Conservation (phyloP, 2,113 vertebrate species). For the Astatotilapia flaviijosephi region DNA sequence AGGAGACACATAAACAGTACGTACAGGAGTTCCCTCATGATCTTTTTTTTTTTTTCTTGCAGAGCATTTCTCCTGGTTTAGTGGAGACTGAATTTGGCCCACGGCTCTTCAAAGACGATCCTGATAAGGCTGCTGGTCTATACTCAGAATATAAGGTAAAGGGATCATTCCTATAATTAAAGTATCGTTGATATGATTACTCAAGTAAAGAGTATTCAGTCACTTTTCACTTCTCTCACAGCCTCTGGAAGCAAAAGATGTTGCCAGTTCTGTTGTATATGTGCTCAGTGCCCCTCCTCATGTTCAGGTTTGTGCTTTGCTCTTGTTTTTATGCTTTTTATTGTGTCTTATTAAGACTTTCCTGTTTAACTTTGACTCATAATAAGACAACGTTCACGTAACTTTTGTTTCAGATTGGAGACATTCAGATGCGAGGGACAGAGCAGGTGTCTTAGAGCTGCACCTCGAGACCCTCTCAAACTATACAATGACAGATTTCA, state of each 20-base stretch:
- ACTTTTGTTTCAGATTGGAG: constrained; percentile 76
- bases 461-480: background rate
- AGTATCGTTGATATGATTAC: background rate
- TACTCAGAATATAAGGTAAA: constrained; percentile 11
- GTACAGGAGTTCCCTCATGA: background rate
- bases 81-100: constrained; percentile 36
- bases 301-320: background rate
- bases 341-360: background rate
- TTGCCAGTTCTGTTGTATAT: background rate
- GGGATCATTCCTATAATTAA: background rate
- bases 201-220: background rate
- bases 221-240: background rate
- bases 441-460: constrained; percentile 61
- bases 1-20: background rate
- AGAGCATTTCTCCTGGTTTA: constrained; percentile 19
- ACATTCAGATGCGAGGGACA: constrained; percentile 81
- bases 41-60: background rate
- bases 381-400: background rate
- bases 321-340: background rate
- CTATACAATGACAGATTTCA: background rate
- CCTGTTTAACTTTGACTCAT: background rate
- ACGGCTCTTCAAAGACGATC: background rate
- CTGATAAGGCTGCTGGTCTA: background rate
- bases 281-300: background rate
- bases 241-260: background rate